phyloP scores from a whole-genome alignment of 2,888 invertebrate genomes.

The Caenorhabditis virilis region DNA sequence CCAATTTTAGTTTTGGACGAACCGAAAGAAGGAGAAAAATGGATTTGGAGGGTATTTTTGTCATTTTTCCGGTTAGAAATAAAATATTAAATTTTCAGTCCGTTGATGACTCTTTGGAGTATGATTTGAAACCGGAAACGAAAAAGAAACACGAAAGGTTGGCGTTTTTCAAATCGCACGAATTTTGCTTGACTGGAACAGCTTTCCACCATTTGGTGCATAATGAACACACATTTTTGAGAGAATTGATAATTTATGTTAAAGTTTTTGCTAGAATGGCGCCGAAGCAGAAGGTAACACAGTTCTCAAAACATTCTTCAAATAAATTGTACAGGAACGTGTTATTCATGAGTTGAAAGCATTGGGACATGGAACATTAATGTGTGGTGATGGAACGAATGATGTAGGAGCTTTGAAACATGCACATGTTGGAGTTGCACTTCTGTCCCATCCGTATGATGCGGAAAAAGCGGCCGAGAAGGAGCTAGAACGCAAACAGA shows the following conservation, averaged over 20 bases:
- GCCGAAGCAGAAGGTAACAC: conserved; percentile 87
- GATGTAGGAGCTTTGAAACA: conserved; percentile 98
- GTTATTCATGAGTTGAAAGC: conserved; percentile 87
- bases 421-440: conserved; percentile 80
- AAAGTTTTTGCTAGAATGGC: conserved; percentile 94
- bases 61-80: background rate
- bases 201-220: conserved; percentile 74
- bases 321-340: conserved; percentile 75
- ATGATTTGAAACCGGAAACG: conserved; percentile 21
- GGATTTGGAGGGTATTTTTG: conserved; percentile 76
- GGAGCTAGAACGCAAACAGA: conserved; percentile 42
- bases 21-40: conserved; percentile 69
- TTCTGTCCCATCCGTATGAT: conserved; percentile 66
- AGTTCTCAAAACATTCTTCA: background rate
- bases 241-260: conserved; percentile 81
- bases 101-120: conserved; percentile 67
- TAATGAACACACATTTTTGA: conserved; percentile 75
- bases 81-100: conserved; percentile 6
- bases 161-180: conserved; percentile 78
- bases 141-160: conserved; percentile 52
- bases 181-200: conserved; percentile 94
- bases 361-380: conserved; percentile 86
- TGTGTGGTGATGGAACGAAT: conserved; percentile 99
- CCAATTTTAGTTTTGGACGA: conserved; percentile 52
- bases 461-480: conserved; percentile 49